phyloP scores from a whole-genome alignment of 1,140 invertebrate species.

The Drosophila tristis region DNA sequence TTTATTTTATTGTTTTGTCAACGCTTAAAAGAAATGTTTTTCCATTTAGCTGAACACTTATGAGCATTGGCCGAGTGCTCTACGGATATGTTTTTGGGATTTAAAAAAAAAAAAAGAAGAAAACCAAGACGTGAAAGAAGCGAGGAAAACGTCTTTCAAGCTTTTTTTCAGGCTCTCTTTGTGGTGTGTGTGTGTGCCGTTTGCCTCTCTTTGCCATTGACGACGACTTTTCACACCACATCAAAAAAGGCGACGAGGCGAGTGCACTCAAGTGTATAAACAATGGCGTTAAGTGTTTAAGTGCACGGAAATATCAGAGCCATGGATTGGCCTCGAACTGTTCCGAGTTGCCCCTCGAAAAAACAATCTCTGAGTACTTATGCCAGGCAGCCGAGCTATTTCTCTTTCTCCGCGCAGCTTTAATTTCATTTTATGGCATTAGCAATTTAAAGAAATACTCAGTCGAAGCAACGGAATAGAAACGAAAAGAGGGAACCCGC shows the following conservation, averaged over 20 bases:
- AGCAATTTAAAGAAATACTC: conserved; percentile 55
- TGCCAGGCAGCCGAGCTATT: background rate
- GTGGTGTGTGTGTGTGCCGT: conserved; percentile 30
- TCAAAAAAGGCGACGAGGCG: conserved; percentile 71
- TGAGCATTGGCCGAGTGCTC: conserved; percentile 63
- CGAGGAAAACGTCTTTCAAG: conserved; percentile 53
- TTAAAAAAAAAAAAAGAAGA: conserved; percentile 45
- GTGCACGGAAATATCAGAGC: conserved; percentile 78
- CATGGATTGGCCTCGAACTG: conserved; percentile 58
- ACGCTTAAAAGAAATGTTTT: conserved; percentile 81
- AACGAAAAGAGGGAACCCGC: conserved; percentile 21
- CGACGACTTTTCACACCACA: conserved; percentile 79
- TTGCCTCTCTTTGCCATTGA: conserved; percentile 38
- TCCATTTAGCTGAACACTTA: conserved; percentile 81
- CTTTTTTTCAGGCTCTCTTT: conserved; percentile 11
- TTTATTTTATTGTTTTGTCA: conserved; percentile 82
- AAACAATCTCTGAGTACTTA: no score
- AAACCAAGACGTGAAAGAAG: background rate
- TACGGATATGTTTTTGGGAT: conserved; percentile 65
- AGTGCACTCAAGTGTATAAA: conserved; percentile 82
- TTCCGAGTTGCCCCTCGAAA: background rate
- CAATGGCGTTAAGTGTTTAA: conserved; percentile 83
- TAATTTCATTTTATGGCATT: conserved; percentile 74
- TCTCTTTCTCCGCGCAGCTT: conserved; percentile 32
- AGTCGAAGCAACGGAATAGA: conserved; percentile 4